Conservation (phyloP, 1,140 invertebrate species). For the Odontomachus brunneus region DNA sequence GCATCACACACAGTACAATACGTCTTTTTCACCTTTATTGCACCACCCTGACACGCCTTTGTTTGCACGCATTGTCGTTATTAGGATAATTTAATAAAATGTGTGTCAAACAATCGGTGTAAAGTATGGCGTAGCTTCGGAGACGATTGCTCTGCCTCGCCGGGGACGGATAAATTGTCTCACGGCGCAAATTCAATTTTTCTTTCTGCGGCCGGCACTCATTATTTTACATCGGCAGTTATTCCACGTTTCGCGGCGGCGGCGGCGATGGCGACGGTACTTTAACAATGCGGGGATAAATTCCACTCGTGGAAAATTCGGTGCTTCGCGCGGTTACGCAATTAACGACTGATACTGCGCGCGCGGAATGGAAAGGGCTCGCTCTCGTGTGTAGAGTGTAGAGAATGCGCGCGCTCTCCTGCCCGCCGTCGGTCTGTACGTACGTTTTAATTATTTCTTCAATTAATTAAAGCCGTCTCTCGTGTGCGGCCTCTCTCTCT, state of each 20-base stretch:
- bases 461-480: conserved; percentile 68
- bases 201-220: too few species aligned
- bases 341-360: conserved; percentile 27
- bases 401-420: not conserved
- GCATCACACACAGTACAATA: too few species aligned
- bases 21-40: too few species aligned
- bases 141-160: too few species aligned
- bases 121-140: too few species aligned
- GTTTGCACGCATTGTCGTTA: too few species aligned
- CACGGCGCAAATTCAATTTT: not conserved
- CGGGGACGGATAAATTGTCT: too few species aligned
- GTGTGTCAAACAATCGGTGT: too few species aligned
- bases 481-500: not conserved
- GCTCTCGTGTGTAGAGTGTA: not conserved
- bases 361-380: not conserved
- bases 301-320: conserved; percentile 7
- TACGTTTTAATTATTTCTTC: conserved; percentile 70
- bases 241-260: not conserved
- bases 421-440: conserved; percentile 20
- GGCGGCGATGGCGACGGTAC: not conserved
- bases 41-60: too few species aligned
- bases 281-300: not conserved
- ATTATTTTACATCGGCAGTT: not conserved
- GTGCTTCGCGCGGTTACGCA: not conserved
- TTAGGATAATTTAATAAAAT: too few species aligned